Base-by-base conservation (phyloP, 2,113 vertebrate species). In the Oncorhynchus keta region DNA sequence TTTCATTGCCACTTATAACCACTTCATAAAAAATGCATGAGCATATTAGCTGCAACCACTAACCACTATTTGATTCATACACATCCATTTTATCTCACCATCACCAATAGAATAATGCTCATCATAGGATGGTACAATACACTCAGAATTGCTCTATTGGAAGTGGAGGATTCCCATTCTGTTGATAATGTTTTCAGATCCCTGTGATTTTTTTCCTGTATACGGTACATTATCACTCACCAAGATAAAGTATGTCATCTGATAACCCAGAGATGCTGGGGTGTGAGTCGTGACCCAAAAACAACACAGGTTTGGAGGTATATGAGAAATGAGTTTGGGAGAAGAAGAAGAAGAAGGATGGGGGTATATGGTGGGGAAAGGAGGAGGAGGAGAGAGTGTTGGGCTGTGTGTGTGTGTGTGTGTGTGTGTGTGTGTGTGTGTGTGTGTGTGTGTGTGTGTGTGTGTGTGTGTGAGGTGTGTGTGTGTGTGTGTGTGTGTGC, bases 291-390 rank as follows among this genome's bases (percentile, higher is more conserved):
- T 84, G 88, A 91, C 88, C 88, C 81, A 81, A 79, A 87, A 83
- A 85, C 78, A 39, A 78, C 83, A 84, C 90, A 87, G 82, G 74
- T 86, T 88, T 81, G 83, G 86, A 84, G 85, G 75, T 86, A 90
- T 86, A 88, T 79, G 88, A 87, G 88, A 88, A 92, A 87, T 82
- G 76, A 72, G 89, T 84, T 85, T 70, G 79, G 81, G 75, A 74
- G 65, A 87, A 87, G 80, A 77, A 69, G 80, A 77, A 69, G 82
- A 81, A 69, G 82, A 81, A 11, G 18, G 82, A 84, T 82, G 81
- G 86, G 85, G 84, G 77, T 78, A 77, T 81, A 81, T 76, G 84
- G 76, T 78, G 81, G 82, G 87, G 79, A 77, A 88, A 82, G 86
- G 73, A 68, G 75, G 72, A 83, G 79, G 30, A 32, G 30, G 30